Evolutionary conservation across 2,888 invertebrate genomes (phyloP).

Genomic region (Catocala fraxini): DNA sequence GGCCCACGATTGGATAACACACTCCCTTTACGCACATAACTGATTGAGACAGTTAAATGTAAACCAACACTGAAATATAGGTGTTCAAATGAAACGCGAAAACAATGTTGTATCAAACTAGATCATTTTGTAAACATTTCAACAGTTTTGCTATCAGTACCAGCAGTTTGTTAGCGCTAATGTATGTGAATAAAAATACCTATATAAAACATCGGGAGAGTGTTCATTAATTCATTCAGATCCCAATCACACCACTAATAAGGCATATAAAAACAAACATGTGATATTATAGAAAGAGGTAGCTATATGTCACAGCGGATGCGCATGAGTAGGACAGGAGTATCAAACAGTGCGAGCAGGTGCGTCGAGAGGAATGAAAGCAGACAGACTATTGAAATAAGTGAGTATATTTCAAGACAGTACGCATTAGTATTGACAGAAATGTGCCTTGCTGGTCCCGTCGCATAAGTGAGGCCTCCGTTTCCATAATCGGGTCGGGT

Average conservation of each 20-base stretch:
- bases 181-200: conserved; percentile 29
- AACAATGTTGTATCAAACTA: background rate
- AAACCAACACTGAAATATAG: too few species aligned
- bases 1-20: too few species aligned
- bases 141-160: background rate
- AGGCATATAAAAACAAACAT: conserved; percentile 56
- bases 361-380: conserved; percentile 47
- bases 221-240: conserved; percentile 60
- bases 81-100: background rate
- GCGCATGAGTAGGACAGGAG: conserved; percentile 38
- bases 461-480: too few species aligned
- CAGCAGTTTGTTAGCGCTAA: conserved; percentile 7
- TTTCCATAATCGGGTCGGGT: too few species aligned
- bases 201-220: conserved; percentile 44
- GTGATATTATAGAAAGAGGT: conserved; percentile 49
- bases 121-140: background rate
- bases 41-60: too few species aligned
- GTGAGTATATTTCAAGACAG: conserved; percentile 25
- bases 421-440: conserved; percentile 3
- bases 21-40: too few species aligned
- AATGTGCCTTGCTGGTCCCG: background rate
- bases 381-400: conserved; percentile 31
- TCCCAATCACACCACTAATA: conserved; percentile 59
- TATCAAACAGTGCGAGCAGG: conserved; percentile 50
- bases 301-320: conserved; percentile 25